phyloP scores from a whole-genome alignment of 2,113 vertebrate genomes.

The Hoplias malabaricus region DNA sequence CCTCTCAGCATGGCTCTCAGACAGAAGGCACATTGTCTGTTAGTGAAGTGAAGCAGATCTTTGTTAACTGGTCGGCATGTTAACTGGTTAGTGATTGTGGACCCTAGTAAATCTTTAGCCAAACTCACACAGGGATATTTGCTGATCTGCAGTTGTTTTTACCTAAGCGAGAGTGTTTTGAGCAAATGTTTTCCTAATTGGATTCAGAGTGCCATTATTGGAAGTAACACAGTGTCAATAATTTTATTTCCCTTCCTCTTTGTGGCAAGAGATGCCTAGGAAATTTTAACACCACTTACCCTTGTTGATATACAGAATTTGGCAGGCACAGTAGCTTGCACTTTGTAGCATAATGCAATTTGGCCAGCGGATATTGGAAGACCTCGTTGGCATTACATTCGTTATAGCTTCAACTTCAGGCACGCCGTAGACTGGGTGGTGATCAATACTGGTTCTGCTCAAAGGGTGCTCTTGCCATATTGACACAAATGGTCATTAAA shows the following conservation, averaged over 20 bases:
- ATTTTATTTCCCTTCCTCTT: neutral
- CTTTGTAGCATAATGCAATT: neutral
- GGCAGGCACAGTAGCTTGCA: neutral
- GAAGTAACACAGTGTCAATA: neutral
- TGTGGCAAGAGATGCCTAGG: neutral
- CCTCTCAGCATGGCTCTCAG: slow-evolving; percentile 64
- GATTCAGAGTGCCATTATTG: neutral
- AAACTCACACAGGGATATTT: neutral
- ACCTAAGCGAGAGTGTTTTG: neutral
- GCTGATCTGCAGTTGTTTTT: neutral
- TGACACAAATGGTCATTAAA: neutral
- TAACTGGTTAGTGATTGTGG: slow-evolving; percentile 29
- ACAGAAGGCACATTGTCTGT: slow-evolving; percentile 69
- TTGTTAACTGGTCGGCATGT: slow-evolving; percentile 52
- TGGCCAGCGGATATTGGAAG: neutral
- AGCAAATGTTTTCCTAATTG: neutral
- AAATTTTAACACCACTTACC: neutral
- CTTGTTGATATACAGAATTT: neutral
- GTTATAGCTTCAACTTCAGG: neutral
- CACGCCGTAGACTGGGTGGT: neutral
- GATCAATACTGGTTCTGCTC: slow-evolving; percentile 26
- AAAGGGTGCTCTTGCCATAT: slow-evolving; percentile 23
- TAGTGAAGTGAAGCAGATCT: slow-evolving; percentile 58
- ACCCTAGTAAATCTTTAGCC: neutral
- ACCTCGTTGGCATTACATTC: neutral